A percentile compares a stretch with the other conserved stretches of the same genome.
Conservation (phyloP, 2,888 invertebrate species). For the Psylliodes chrysocephalus region DNA sequence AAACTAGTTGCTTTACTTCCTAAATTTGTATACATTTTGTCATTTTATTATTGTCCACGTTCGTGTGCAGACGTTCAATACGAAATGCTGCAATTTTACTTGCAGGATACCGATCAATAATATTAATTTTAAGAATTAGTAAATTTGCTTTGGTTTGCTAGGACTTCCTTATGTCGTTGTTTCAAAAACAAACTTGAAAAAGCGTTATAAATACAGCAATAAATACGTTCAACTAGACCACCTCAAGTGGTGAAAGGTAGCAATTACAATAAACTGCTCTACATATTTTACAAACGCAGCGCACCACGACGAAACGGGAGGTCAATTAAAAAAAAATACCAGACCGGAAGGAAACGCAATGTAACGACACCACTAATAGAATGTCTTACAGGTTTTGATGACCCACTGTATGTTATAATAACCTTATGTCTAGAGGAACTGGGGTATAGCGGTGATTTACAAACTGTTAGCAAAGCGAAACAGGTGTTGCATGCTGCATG, state of each 20-base stretch:
- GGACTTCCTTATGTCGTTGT: too few species aligned
- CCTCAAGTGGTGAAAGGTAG: background rate
- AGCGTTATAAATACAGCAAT: background rate
- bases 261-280: slow-evolving; percentile 3
- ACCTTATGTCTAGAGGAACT: slow-evolving; percentile 31
- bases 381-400: slow-evolving; percentile 19
- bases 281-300: background rate
- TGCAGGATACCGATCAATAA: too few species aligned
- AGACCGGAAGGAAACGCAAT: slow-evolving; percentile 12
- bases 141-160: too few species aligned
- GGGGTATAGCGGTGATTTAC: slow-evolving; percentile 45
- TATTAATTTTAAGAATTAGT: too few species aligned
- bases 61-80: too few species aligned
- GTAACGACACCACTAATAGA: slow-evolving; percentile 13
- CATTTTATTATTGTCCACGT: too few species aligned
- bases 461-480: slow-evolving; percentile 40
- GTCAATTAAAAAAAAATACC: slow-evolving; percentile 4
- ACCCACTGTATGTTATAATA: slow-evolving; percentile 16
- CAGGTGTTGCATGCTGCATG: slow-evolving; percentile 35
- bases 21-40: too few species aligned
- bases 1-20: too few species aligned
- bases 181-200: too few species aligned
- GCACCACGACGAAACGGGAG: background rate
- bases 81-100: too few species aligned
- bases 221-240: background rate